Base-by-base conservation (phyloP, 64 coral and sea anemone species). In the Montipora cactus region DNA sequence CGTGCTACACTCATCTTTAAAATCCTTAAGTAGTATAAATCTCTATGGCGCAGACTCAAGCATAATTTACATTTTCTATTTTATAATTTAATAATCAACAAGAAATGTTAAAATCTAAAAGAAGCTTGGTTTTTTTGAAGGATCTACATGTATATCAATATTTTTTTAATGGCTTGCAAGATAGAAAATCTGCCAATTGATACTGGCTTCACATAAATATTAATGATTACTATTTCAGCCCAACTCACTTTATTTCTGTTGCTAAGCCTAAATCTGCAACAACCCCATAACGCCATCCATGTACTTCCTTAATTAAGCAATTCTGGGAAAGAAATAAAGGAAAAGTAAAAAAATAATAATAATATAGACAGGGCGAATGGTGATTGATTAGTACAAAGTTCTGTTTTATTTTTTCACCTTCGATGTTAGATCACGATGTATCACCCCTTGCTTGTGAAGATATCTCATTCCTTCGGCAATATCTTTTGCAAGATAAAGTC, bases 221-320 rank as follows among this genome's bases (percentile, higher is more conserved):
- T 57, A 8, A 57, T 57, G 53, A 57, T 11, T 57, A 8, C 37
- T 37, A 8, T 8, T 0, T 22, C 18, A 52, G 10, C 81, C 70
- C 51, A 83, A 85, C 91, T 92, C 75, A 67, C 87, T 88, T 86
- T 8, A 95, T 90, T 90, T 95, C 89, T 11, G 84, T 97, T 72
- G 96, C 96, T 12, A 97, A 88, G 7, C 96, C 96, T 16, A 97
- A 86, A 87, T 97, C 96, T 89, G 89, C 96, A 74, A 97, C 87
- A 13, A 97, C 74, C 19, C 76, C 96, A 85, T 97, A 97, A 44
- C 83, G 87, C 96, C 82, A 93, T 37, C 90, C 79, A 55, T 95
- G 89, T 15, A 46, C 76, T 58, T 87, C 91, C 59, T 82, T 95
- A 25, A 97, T 97, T 49, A 97, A 95, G 64, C 96, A 97, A 78